Conservation (phyloP, 2,797 vertebrate genomes). For the Tapera naevia region DNA sequence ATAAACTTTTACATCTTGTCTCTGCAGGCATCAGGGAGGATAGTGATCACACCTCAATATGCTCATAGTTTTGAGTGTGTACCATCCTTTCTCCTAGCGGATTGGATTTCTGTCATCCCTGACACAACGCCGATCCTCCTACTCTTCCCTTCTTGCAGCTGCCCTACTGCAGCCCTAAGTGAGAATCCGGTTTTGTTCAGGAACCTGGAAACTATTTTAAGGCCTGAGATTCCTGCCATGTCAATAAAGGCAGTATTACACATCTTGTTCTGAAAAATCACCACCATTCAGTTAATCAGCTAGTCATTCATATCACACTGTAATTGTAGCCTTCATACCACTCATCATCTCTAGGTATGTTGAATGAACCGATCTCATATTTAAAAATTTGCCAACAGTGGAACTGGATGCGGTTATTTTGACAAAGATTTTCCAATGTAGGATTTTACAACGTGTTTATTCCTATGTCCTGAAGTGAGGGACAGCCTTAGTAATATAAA, state of each 20-base stretch:
- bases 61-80: not conserved
- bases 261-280: conserved; percentile 44
- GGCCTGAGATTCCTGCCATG: not conserved
- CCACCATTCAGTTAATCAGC: conserved; percentile 50
- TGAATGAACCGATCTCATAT: not conserved
- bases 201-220: conserved; percentile 44
- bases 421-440: not conserved
- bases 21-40: not conserved
- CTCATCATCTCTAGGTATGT: not conserved
- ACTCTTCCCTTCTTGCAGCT: not conserved
- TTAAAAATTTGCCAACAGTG: not conserved
- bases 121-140: not conserved
- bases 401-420: not conserved
- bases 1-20: not conserved
- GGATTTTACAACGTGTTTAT: not conserved
- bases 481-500: not conserved
- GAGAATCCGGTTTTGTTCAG: not conserved
- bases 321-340: conserved; percentile 6
- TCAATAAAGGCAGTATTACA: conserved; percentile 49
- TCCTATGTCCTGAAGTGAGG: not conserved
- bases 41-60: not conserved
- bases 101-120: not conserved
- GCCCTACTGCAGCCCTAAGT: not conserved
- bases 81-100: not conserved
- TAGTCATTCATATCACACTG: conserved; percentile 24